Base-by-base conservation (phyloP, 2,888 invertebrate species). In the Neoscelio sp. region DNA sequence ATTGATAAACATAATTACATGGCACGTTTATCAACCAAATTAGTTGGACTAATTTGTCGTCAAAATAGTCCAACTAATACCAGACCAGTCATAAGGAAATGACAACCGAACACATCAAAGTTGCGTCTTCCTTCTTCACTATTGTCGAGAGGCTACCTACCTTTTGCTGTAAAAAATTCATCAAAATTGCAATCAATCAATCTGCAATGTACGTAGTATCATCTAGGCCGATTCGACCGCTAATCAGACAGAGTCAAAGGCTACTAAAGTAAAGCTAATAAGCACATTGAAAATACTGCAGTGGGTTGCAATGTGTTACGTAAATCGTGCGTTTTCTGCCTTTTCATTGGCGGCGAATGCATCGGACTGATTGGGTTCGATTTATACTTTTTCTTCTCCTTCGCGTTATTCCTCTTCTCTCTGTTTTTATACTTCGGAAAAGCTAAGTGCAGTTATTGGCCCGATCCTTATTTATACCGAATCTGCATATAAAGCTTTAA, bases 401-500 rank as follows among this genome's bases (percentile, higher is more conserved):
- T 23, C 44, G 54, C 12, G 18, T 10, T 7, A 3, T 0, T 17
- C 48, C 4, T 15, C 3, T 12, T 10, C 8, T 33, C 6, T 6
- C 20, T 38, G 10, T 44, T 54, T 33, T 40, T 23, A 13, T 60
- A 28, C 13, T 23, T 54, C 38, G 40, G 60, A 75, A 67, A 67
- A 58, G 65, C 60, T 33, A 52, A 67, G 26, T 23, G 17, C 15
- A 33, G 44, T 62, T 54, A 62, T 64, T 62, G 56, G 58, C 26
- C 26, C 46, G 44, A 70, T 70, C 70, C 70, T 64, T 77, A 77
- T 77, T 77, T 77, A 77, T 77, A 40, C 35, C 13, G 62, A 42
- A 67, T 67, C 60, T 67, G 56, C 76, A 48, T 58, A 64, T 68
- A 64, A 77, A 77, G 70, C 70, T 70, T 64, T 56, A 70, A 64